phyloP scores from a whole-genome alignment of 2,888 invertebrate species.

The Piscicola geometra region DNA sequence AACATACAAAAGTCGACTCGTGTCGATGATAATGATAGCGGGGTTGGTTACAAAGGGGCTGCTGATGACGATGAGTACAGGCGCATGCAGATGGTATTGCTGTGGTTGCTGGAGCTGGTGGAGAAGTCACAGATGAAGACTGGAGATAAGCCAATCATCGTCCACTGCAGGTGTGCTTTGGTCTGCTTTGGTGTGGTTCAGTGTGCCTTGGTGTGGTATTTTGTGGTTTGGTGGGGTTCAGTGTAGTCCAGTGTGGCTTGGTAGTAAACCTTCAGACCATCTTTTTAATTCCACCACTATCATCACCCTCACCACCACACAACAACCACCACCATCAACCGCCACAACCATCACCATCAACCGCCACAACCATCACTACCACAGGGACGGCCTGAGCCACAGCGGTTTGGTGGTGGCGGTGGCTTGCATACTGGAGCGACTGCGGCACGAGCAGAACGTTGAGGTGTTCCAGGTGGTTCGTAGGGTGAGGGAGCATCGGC shows the following conservation, averaged over 20 bases:
- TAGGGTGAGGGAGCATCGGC: conserved; percentile 51
- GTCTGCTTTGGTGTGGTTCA: no score
- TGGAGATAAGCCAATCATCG: conserved; percentile 42
- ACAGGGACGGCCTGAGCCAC: conserved; percentile 42
- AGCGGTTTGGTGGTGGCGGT: conserved; percentile 42
- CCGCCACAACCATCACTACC: no score
- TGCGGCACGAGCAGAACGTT: conserved; percentile 53
- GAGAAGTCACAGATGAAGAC: conserved; percentile 44
- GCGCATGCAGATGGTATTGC: conserved; percentile 34
- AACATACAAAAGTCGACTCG: no score
- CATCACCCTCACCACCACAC: no score
- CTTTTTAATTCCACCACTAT: no score
- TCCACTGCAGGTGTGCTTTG: conserved; percentile 43
- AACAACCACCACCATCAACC: neutral
- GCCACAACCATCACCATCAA: neutral
- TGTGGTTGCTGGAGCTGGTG: conserved; percentile 42
- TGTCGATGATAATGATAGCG: no score
- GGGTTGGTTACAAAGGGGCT: neutral
- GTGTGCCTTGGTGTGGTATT: no score
- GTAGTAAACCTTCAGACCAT: no score
- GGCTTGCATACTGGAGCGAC: conserved; percentile 47
- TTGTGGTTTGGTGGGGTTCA: no score
- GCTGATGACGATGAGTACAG: neutral
- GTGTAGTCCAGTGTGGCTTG: no score
- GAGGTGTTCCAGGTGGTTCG: conserved; percentile 54